Percentiles rank a stretch among this genome's conserved stretches.
Evolutionary conservation across 2,113 vertebrate species (phyloP).

Genomic region (Diadophis punctatus): DNA sequence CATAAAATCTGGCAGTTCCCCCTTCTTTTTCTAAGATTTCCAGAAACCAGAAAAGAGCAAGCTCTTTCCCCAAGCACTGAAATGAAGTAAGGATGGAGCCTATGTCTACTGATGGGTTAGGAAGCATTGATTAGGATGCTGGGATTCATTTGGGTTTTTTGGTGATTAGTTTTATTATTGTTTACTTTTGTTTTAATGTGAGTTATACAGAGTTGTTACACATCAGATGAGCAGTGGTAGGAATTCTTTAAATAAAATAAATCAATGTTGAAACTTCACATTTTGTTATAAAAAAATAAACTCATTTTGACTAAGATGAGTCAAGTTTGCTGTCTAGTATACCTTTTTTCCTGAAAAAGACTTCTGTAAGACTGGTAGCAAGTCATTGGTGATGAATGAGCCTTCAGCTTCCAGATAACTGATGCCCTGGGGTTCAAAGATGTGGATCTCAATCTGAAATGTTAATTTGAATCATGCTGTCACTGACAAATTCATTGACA

Average conservation of each 20-base stretch:
- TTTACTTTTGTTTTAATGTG: not conserved
- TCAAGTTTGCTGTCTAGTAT: not conserved
- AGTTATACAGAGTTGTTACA: not conserved
- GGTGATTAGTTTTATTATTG: not conserved
- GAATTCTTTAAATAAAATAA: not conserved
- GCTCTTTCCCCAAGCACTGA: not conserved
- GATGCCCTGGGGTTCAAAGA: constrained; percentile 76
- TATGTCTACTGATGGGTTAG: not conserved
- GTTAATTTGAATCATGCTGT: not conserved
- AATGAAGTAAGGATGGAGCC: not conserved
- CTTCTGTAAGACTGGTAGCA: constrained; percentile 71
- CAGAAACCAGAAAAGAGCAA: not conserved
- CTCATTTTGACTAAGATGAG: not conserved
- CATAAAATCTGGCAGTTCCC: not conserved
- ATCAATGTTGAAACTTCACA: not conserved
- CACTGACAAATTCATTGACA: not conserved
- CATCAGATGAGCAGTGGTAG: not conserved
- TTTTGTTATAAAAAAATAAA: not conserved
- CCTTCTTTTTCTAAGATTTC: not conserved
- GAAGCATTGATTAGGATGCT: not conserved
- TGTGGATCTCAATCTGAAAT: constrained; percentile 73
- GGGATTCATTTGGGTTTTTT: not conserved
- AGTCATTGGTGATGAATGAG: constrained; percentile 69
- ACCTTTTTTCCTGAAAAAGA: constrained; percentile 71
- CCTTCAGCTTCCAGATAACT: constrained; percentile 70